Conservation (phyloP, 1,140 invertebrate genomes). For the Tetranychus cinnabarinus region DNA sequence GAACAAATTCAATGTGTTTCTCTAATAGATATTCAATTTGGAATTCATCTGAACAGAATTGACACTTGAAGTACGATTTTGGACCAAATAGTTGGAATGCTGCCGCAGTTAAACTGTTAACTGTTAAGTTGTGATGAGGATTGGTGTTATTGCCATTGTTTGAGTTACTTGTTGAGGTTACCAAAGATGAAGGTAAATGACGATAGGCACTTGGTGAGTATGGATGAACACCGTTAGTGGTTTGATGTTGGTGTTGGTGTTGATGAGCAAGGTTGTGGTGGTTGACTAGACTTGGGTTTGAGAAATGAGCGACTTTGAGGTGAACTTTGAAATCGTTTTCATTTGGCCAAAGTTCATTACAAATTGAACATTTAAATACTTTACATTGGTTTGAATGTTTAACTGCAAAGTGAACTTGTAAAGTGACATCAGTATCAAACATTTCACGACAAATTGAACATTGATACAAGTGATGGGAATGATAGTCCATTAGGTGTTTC, state of each 20-base stretch:
- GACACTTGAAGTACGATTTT: slow-evolving; percentile 48
- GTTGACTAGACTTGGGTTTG: neutral
- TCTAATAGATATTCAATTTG: slow-evolving; percentile 67
- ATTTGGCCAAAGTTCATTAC: slow-evolving; percentile 39
- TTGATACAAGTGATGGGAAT: slow-evolving; percentile 60
- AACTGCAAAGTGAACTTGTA: slow-evolving; percentile 63
- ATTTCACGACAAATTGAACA: slow-evolving; percentile 69
- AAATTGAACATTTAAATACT: slow-evolving; percentile 53
- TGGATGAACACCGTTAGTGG: slow-evolving; percentile 6
- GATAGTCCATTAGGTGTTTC: slow-evolving; percentile 56
- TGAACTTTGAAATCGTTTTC: slow-evolving; percentile 44
- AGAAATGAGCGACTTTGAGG: slow-evolving; percentile 24
- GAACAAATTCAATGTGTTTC: slow-evolving; percentile 49
- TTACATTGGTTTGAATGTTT: slow-evolving; percentile 57
- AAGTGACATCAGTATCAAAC: slow-evolving; percentile 53
- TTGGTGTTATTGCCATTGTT: no score
- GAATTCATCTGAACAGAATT: slow-evolving; percentile 52
- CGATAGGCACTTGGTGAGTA: slow-evolving; percentile 3
- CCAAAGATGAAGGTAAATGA: slow-evolving; percentile 13
- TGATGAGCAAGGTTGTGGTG: slow-evolving; percentile 7
- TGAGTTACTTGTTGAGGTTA: slow-evolving; percentile 1
- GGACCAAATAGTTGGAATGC: slow-evolving; percentile 2
- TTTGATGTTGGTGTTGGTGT: neutral
- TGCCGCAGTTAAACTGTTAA: neutral
- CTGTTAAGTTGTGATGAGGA: no score